Conservation (phyloP, 1,140 invertebrate species). For the Papilio aristodemus region DNA sequence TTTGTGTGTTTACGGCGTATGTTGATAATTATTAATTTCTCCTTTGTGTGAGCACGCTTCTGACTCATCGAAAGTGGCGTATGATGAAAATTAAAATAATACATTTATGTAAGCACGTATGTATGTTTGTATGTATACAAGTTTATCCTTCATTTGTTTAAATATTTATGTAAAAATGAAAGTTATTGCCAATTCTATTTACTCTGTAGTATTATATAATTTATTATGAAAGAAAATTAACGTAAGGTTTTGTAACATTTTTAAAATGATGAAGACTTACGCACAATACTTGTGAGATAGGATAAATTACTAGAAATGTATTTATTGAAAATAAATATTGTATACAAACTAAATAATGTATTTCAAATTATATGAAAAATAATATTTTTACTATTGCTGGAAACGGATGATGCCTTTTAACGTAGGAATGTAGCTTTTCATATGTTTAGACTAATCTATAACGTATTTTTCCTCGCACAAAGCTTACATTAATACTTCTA, state of each 20-base stretch:
- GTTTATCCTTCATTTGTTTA: background rate
- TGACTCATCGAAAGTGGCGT: constrained; percentile 49
- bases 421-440: constrained; percentile 14
- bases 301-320: constrained; percentile 52
- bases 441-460: constrained; percentile 2
- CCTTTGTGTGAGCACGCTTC: constrained; percentile 44
- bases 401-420: background rate
- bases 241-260: constrained; percentile 56
- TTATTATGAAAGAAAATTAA: constrained; percentile 40
- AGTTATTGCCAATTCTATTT: constrained; percentile 26
- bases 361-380: constrained; percentile 17
- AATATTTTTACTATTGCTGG: constrained; percentile 29
- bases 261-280: constrained; percentile 67
- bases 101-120: background rate
- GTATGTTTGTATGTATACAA: background rate
- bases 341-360: constrained; percentile 30
- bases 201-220: constrained; percentile 32
- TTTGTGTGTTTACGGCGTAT: constrained; percentile 33
- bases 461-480: constrained; percentile 5
- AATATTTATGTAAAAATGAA: constrained; percentile 19
- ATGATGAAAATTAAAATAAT: background rate
- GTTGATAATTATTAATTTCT: constrained; percentile 39
- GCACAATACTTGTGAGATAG: constrained; percentile 77
- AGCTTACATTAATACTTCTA: too few relatives aligned
- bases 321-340: constrained; percentile 57